These are phyloP conservation scores for Latrodectus elegans DNA, from an alignment of 2,888 invertebrate genomes.

Conservation along the genomic window DNA sequence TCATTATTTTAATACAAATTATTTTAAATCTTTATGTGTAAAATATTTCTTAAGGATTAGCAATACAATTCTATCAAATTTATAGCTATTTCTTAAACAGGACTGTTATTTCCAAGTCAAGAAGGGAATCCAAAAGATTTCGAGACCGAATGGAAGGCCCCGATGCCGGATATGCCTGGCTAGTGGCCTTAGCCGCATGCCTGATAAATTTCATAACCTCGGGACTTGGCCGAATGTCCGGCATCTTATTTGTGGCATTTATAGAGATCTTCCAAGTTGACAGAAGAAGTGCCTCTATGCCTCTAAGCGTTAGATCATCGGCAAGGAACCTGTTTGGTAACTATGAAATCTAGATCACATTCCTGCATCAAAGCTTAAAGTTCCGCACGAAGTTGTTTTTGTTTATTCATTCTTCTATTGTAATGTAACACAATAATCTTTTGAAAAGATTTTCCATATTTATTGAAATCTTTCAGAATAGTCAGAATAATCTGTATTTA, in stretches of 20 bases:
- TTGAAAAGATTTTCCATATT: no score
- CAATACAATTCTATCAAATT: no score
- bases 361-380: no score
- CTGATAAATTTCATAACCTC: slow-evolving; percentile 65
- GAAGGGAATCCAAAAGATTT: background rate
- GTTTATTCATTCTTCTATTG: no score
- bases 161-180: slow-evolving; percentile 57
- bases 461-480: no score
- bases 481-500: no score
- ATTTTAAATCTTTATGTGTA: no score
- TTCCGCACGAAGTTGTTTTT: no score
- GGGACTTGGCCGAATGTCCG: slow-evolving; percentile 61
- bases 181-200: slow-evolving; percentile 51
- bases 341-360: background rate
- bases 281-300: slow-evolving; percentile 45
- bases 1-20: no score
- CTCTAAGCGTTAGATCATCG: slow-evolving; percentile 55
- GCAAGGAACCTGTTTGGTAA: slow-evolving; percentile 55
- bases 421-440: no score
- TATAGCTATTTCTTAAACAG: no score
- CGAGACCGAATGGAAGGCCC: slow-evolving; percentile 31
- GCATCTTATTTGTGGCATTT: slow-evolving; percentile 61
- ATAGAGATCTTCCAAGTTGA: slow-evolving; percentile 52
- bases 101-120: background rate
- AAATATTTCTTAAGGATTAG: no score